Conservation (phyloP, 2,113 vertebrate genomes). For the Pygoscelis antarcticus region DNA sequence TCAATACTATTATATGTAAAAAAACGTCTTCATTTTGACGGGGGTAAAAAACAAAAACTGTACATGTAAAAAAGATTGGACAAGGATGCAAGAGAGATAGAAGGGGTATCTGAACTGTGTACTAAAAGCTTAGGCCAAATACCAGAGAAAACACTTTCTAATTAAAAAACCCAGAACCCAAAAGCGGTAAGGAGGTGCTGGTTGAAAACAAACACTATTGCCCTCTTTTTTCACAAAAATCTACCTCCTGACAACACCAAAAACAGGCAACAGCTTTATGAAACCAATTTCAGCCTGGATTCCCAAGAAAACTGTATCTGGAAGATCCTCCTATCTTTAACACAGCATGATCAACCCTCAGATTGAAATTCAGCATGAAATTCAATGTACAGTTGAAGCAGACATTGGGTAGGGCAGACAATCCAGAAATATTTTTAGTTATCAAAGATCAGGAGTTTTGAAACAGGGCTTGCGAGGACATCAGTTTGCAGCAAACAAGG, state of each 20-base stretch:
- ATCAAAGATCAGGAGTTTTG: neutral
- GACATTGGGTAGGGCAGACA: neutral
- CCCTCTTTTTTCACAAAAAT: neutral
- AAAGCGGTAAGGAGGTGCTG: neutral
- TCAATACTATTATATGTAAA: neutral
- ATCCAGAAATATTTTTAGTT: neutral
- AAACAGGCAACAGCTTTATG: neutral
- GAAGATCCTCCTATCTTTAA: neutral
- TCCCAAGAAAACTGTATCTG: neutral
- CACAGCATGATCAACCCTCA: neutral
- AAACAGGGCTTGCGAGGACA: neutral
- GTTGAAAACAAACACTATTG: neutral
- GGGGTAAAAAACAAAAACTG: neutral
- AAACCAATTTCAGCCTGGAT: neutral
- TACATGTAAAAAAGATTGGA: neutral
- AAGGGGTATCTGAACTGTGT: neutral
- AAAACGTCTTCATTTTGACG: neutral
- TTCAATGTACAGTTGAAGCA: neutral
- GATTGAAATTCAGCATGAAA: neutral
- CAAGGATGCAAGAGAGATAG: neutral
- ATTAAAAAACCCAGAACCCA: neutral
- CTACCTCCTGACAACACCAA: neutral
- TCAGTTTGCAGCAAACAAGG: neutral
- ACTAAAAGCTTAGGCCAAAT: neutral
- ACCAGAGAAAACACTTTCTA: neutral